These are phyloP conservation scores for Nettapus auritus DNA, from an alignment of 2,113 vertebrate species.

Conservation along the genomic window DNA sequence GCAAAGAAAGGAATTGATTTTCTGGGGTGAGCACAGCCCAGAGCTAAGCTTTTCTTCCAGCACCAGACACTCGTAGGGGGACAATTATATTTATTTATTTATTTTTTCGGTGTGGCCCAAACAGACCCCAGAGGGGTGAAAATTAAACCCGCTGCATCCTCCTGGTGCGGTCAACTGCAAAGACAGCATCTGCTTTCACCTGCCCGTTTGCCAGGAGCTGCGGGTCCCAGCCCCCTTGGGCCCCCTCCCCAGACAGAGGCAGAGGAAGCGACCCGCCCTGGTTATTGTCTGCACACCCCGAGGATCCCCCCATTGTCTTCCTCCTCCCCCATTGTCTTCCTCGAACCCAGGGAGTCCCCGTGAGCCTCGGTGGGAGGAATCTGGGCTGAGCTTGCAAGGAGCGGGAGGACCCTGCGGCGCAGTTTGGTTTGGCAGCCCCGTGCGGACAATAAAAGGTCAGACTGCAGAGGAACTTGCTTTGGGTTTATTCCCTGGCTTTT, in stretches of 20 bases:
- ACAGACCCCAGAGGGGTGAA: not conserved
- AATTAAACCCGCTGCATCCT: not conserved
- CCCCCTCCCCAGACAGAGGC: not conserved
- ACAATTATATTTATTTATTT: not conserved
- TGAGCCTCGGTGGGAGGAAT: not conserved
- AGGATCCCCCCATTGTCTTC: not conserved
- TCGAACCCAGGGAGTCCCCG: not conserved
- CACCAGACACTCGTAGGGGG: not conserved
- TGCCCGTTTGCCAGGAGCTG: not conserved
- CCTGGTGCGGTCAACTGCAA: accelerated
- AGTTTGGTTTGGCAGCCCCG: slow-evolving; percentile 57
- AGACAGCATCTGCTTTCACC: not conserved
- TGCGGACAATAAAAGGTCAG: slow-evolving; percentile 49
- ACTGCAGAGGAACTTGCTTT: slow-evolving; percentile 10
- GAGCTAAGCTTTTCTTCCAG: slow-evolving; percentile 11
- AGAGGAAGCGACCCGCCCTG: not conserved
- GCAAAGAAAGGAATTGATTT: not conserved
- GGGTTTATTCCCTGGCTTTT: slow-evolving; percentile 46
- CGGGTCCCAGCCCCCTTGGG: not conserved
- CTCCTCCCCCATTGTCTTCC: not conserved
- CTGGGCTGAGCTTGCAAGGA: not conserved
- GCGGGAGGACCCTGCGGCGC: not conserved
- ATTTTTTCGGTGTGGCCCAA: not conserved
- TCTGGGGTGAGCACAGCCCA: not conserved
- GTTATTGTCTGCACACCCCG: not conserved